phyloP scores from a whole-genome alignment of 2,113 vertebrate genomes.

The Passerina amoena region DNA sequence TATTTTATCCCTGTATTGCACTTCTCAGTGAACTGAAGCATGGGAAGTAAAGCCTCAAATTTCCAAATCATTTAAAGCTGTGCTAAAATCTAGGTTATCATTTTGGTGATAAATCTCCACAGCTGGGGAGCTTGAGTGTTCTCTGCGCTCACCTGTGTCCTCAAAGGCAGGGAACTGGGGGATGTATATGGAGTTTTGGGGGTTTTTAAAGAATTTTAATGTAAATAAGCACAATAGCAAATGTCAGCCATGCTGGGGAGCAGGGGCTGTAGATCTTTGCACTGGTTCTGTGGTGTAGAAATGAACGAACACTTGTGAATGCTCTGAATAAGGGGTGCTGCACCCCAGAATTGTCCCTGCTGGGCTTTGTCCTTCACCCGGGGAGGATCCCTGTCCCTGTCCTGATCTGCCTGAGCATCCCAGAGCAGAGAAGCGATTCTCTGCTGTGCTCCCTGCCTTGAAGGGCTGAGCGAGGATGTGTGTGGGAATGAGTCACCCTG shows the following conservation, averaged over 20 bases:
- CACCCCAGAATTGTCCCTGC: neutral
- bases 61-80: neutral
- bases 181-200: neutral
- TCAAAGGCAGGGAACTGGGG: neutral
- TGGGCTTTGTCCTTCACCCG: neutral
- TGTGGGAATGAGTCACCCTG: neutral
- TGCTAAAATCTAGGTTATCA: neutral
- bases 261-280: neutral
- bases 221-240: neutral
- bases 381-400: neutral
- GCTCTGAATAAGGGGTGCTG: neutral
- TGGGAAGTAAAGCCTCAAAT: neutral
- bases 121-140: neutral
- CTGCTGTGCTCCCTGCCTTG: neutral
- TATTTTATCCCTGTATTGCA: neutral
- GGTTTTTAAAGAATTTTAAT: accelerated
- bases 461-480: neutral
- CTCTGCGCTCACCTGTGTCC: neutral
- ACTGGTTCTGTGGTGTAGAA: neutral
- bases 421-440: neutral
- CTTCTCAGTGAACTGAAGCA: neutral
- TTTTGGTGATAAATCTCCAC: neutral
- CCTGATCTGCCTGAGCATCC: neutral
- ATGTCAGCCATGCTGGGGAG: neutral
- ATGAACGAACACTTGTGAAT: neutral